Evolutionary conservation across 1,140 invertebrate genomes (phyloP), one percentile per base, ranked within the genome.

Genomic region (Acromyrmex heyeri): DNA sequence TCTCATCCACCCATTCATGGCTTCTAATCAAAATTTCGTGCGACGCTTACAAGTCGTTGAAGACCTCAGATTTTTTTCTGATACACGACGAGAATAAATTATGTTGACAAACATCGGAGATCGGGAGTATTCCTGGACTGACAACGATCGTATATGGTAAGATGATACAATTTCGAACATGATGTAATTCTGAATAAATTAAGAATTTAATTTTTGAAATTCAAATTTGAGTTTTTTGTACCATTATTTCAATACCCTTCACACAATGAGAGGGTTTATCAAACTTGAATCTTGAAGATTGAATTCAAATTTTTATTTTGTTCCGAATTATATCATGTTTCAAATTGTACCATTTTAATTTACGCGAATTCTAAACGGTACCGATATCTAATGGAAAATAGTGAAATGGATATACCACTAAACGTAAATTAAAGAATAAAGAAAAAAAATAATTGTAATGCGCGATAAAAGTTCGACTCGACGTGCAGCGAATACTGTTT

Each of bases 401-500:
- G 8, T 53, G 18, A 16, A 78, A 53, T 69, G 21, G 5, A 5
- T 21, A 1, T 50, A 5, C 27, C 48, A 27, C 6, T 24, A 24
- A 24, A 24, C 30, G 14, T 30, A 64, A 48, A 4, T 12, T 16
- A 55, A 14, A 38, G 14, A 38, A 8, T 44, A 44, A 44, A 44
- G 1, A 3, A 44, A 44, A 50, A 81, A 44, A 70, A n/a, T 24
- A 79, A 48, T 79, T 55, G 34, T 24, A 57, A 81, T 57, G 21
- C 21, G 64, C 21, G 78, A 38, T 12, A 44, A 65, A 65, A 70
- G 50, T 59, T 81, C 30, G 77, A 81, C 65, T 81, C 64, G 50
- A 57, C 73, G 73, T 44, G 59, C 34, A 34, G 34, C 14, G n/a
- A 85, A 65, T 85, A 77, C 48, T 85, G 44, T 55, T 77, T 53